Base-by-base conservation (phyloP, 2,797 vertebrate genomes). In the Chelon auratus region DNA sequence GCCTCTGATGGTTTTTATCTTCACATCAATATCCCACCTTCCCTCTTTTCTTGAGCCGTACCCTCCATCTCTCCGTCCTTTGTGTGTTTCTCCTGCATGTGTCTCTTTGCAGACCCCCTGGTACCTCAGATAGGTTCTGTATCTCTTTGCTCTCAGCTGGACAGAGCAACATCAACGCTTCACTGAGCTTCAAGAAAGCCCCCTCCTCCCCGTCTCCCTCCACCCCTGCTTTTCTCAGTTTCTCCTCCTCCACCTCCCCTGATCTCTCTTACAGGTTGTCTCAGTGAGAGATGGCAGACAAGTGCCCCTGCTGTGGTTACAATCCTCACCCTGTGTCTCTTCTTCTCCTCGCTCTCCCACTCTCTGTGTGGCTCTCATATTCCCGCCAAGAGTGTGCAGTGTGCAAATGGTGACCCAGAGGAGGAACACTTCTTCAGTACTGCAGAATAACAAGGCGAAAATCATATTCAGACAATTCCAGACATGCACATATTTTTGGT, bases 111-210 rank as follows among this genome's bases (percentile, higher is more conserved):
- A 64, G 76, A 83, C 81, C 89, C 89, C 85, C 89, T 26, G 57
- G 53, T 75, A 15, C 56, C 52, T 33, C 67, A 78, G 74, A 88
- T 72, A 83, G 70, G 4, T 77, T 66, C 78, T 66, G 67, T 56
- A 77, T 84, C 79, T 81, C 91, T 87, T 88, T 91, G 85, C 81
- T 92, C 88, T 89, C 87, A 88, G 88, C 82, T 90, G 91, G 88
- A 92, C 76, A 17, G 79, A 83, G 76, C 68, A 78, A 86, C 82
- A 89, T 87, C 86, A 89, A 85, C 54, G 86, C 80, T 83, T 77
- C 73, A 56, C 79, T 60, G 80, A 78, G 83, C 78, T 78, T 85
- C 37, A 68, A 85, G 78, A 80, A 85, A 66, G 33, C 30, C 30
- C 59, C 53, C 66, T 18, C 40, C 76, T 57, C 33, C 68, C 22